Base-by-base conservation (phyloP, 2,888 invertebrate species). In the Cephus pygmeus region DNA sequence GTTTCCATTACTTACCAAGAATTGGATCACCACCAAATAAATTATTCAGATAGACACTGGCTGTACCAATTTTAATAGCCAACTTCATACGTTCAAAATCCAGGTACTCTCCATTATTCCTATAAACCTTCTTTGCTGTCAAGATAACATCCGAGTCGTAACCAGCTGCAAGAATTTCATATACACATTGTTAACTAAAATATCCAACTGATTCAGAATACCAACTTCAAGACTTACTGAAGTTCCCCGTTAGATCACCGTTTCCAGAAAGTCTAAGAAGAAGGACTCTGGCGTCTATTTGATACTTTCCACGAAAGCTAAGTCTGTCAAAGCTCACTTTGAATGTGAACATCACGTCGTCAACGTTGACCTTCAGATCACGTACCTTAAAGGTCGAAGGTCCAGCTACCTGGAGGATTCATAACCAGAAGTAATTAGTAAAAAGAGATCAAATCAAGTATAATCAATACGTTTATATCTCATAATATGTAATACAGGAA, bases 1-100 rank as follows among this genome's bases (percentile, higher is more conserved):
- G 74, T 34, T 73, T 12, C 31, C n/a, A 69, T 69, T 56, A 86
- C 89, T 89, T 81, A 92, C 95, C 94, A 1, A 96, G 92, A 40
- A 94, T 91, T 80, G 94, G 93, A 87, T 95, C 95, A 0, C 94
- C 94, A 79, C 94, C 93, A 87, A 95, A 95, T 69, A 96, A 92
- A 88, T 95, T 95, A 76, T 93, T 94, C 69, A 95, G 92, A 86
- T 93, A 92, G 80, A 95, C 92, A 75, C 92, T 92, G 0, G 94
- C 93, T 77, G 93, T 92, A 33, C 94, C 94, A 4, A 95, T 93
- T 36, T 92, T 93, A 23, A 95, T 92, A 68, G 92, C 92, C 31
- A 95, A 92, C 85, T 92, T 93, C 92, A 95, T 94, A 71, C 93
- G 94, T 77, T 94, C 94, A 82, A 95, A 95, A 81, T 93, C 92